A percentile compares a stretch with the other conserved stretches of the same genome.
Conservation (phyloP, 2,888 invertebrate genomes). For the Luperina nickerlii region DNA sequence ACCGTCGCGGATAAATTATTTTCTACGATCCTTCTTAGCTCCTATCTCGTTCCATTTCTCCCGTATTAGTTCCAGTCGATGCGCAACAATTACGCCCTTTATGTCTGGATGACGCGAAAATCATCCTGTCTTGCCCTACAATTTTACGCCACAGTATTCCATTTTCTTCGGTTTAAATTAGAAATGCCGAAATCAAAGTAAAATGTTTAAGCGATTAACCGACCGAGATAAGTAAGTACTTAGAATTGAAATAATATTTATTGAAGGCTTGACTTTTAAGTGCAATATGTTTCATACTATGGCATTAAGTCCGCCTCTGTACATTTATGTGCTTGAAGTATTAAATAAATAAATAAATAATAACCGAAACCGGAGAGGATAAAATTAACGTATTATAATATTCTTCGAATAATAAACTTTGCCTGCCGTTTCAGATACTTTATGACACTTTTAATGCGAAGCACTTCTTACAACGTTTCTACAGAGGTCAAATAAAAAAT, state of each 20-base stretch:
- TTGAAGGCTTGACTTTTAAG: conserved; percentile 32
- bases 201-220: conserved; percentile 69
- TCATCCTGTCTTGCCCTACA: conserved; percentile 86
- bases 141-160: conserved; percentile 87
- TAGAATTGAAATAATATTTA: conserved; percentile 53
- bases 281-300: conserved; percentile 37
- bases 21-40: conserved; percentile 88
- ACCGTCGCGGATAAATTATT: conserved; percentile 88
- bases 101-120: conserved; percentile 89
- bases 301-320: too few species aligned
- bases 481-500: conserved; percentile 67
- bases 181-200: conserved; percentile 75
- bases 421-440: conserved; percentile 59
- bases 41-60: conserved; percentile 89
- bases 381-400: conserved; percentile 60
- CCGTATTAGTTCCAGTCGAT: conserved; percentile 90
- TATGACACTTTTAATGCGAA: conserved; percentile 65
- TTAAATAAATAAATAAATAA: background rate
- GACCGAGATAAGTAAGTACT: conserved; percentile 56
- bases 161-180: conserved; percentile 83
- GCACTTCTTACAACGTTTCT: conserved; percentile 70
- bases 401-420: conserved; percentile 63
- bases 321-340: too few species aligned
- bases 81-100: conserved; percentile 90
- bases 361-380: conserved; percentile 35